Evolutionary conservation across 2,113 vertebrate genomes (phyloP).

Genomic region (Lynx canadensis): DNA sequence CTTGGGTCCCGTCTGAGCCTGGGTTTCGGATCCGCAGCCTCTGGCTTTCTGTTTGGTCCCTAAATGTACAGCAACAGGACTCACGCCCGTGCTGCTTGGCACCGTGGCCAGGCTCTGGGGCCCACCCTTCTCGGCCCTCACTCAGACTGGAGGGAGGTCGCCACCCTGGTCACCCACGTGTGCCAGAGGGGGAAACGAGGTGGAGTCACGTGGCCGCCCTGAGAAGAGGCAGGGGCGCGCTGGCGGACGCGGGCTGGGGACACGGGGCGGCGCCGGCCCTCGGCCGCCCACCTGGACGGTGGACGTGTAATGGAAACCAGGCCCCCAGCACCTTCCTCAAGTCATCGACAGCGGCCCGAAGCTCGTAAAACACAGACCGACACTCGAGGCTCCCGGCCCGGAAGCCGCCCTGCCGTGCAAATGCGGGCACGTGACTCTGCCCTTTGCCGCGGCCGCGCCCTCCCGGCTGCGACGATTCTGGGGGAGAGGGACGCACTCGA

Average conservation of each 20-base stretch:
- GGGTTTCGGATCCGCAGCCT: background rate
- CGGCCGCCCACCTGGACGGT: fast-evolving
- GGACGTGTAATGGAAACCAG: background rate
- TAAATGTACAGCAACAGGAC: background rate
- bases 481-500: background rate
- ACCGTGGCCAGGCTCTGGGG: background rate
- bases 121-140: background rate
- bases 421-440: background rate
- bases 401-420: fast-evolving
- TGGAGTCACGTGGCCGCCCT: background rate
- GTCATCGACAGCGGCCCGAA: background rate
- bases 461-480: background rate
- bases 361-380: background rate
- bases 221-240: background rate
- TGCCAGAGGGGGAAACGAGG: background rate
- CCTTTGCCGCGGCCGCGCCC: background rate
- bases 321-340: background rate
- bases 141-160: fast-evolving
- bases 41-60: background rate
- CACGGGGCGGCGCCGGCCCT: background rate
- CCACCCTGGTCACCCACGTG: background rate
- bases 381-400: fast-evolving
- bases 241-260: fast-evolving
- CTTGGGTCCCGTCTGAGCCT: background rate
- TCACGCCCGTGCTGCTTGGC: background rate